Evolutionary conservation across 2,888 invertebrate species (phyloP).

Genomic region (Diaphora mendica): DNA sequence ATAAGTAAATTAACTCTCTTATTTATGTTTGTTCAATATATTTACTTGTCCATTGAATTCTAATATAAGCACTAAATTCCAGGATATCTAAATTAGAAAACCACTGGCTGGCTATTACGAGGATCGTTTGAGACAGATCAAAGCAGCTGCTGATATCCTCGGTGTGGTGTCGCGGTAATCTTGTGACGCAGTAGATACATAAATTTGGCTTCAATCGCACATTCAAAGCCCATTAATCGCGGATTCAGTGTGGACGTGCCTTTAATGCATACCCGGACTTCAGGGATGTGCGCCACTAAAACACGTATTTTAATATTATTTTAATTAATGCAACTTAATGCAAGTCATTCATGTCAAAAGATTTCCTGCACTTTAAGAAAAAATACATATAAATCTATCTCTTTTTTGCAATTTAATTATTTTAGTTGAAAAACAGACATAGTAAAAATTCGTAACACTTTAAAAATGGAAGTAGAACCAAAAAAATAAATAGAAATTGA

Average conservation of each 20-base stretch:
- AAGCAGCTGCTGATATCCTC: slow-evolving; percentile 71
- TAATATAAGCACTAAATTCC: slow-evolving; percentile 28
- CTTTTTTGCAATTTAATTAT: no score
- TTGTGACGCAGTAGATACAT: slow-evolving; percentile 76
- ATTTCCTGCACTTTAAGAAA: not conserved
- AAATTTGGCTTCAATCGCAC: slow-evolving; percentile 83
- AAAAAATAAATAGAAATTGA: no score
- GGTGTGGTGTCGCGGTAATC: slow-evolving; percentile 70
- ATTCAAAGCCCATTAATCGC: slow-evolving; percentile 80
- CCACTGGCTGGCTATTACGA: slow-evolving; percentile 39
- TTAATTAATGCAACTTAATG: not conserved
- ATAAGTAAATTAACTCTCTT: not conserved
- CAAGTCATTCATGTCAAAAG: not conserved
- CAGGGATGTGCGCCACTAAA: slow-evolving; percentile 61
- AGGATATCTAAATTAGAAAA: slow-evolving; percentile 55
- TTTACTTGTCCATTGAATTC: slow-evolving; percentile 11
- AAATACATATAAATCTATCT: no score
- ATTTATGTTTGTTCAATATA: slow-evolving; percentile 9
- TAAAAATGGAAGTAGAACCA: no score
- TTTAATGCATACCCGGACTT: slow-evolving; percentile 71
- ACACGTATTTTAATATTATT: not conserved
- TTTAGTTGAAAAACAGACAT: no score
- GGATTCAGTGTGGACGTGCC: slow-evolving; percentile 79
- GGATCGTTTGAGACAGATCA: slow-evolving; percentile 59
- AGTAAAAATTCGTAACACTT: no score